Base-by-base conservation (phyloP, 2,113 vertebrate genomes). In the Amazona vittata region DNA sequence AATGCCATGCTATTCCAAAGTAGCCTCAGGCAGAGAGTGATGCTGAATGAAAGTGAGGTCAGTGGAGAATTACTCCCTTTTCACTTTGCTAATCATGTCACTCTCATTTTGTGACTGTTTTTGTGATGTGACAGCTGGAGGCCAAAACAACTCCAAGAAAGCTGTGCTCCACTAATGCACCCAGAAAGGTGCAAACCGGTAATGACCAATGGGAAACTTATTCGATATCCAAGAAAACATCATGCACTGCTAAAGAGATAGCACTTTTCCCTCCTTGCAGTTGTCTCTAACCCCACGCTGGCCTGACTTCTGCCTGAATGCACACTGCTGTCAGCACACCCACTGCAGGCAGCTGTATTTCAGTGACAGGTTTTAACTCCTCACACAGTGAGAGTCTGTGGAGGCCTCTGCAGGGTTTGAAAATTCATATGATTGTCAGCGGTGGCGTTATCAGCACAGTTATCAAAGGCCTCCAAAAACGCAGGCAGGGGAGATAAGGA, bases 21-120 rank as follows among this genome's bases (percentile, higher is more conserved):
- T 4, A 84, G 85, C 94, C 88, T 90, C 2, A 0, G 79, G 83
- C 88, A 84, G 64, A 74, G 9, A 4, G 2, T 15, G 55, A 44
- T 44, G 88, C 60, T 92, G 83, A 86, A 69, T 33, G 43, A 77
- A 80, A 65, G 88, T 4, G 60, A 93, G 86, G 83, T 83, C 95
- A 90, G 24, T 29, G 69, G 68, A 86, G 86, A 92, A 90, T n/a
- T 83, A 39, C 19, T 92, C 76, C 76, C 50, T 83, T 93, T 96
- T 89, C 94, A 60, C 93, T 93, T 92, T 92, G 85, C 60, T 96
- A 81, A 92, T 67, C 92, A 75, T 9, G 12, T 82, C 95, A 74
- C 69, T 84, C 52, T 68, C 16, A 6, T 55, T 78, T 81, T 84
- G 73, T 10, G 18, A 12, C 79, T 57, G 43, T 9, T 86, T 70